Base-by-base conservation (phyloP, 1,140 invertebrate genomes). In the Scaptodrosophila lebanonensis region DNA sequence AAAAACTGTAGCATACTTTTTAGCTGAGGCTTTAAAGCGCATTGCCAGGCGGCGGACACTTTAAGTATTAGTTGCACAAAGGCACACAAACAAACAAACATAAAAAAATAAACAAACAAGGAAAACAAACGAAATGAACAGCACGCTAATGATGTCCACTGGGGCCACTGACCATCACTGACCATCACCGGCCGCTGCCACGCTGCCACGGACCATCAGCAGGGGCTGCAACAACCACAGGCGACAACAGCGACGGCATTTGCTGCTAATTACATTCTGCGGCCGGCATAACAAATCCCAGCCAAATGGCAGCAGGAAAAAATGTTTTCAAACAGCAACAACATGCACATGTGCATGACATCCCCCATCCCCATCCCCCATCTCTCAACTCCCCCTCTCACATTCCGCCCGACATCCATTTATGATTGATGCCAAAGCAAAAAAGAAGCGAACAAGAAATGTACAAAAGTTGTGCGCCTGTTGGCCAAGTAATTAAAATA, bases 241-340 rank as follows among this genome's bases (percentile, higher is more conserved):
- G 12, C 32, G 12, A 33, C 3, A 33, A 33, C 3, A 33, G 12
- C n/a, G n/a, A n/a, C 65, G 62, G 67, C 75, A 75, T 82, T 82
- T 82, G 75, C 66, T 82, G 75, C 75, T 82, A 82, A 82, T 82
- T 82, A 82, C 75, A 75, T 82, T 82, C 58, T 82, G 75, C 70
- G 75, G 75, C 57, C 62, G 58, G 76, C 75, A 82, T 82, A 82
- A 82, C 75, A 82, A 82, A 82, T 82, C 76, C 69, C 47, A 22
- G 50, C 49, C 40, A 32, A 47, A 38, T 32, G 8, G n/a, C 20
- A 44, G 8, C 13, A 36, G 13, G 29, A 27, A 30, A 57, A 39
- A 36, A 50, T 30, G 45, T 68, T 38, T 51, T 16, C 18, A 48
- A 58, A 50, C 43, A 29, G 33, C n/a, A 49, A 27, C 11, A 44